Base-by-base conservation (phyloP, 2,113 vertebrate species). In the Colossoma macropomum region DNA sequence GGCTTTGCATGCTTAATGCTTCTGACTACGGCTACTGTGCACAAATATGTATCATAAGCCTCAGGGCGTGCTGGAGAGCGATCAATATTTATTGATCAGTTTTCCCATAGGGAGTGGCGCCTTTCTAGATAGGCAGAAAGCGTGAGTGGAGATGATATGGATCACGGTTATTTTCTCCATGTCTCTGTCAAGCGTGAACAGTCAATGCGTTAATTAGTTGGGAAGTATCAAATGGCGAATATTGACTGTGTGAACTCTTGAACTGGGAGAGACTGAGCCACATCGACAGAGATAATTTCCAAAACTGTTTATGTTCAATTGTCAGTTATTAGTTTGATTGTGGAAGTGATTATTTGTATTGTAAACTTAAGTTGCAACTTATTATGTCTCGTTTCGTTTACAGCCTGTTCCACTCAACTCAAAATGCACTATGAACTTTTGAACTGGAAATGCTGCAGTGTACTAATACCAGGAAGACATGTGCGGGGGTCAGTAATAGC, bases 121-220 rank as follows among this genome's bases (percentile, higher is more conserved):
- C 72, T 81, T 32, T 41, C 17, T 38, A 23, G 12, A 10, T 32
- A 16, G 27, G 62, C 62, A 12, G 60, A 60, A 69, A 34, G 70
- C 16, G 3, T 75, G 63, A 71, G 12, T 74, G 60, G 41, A 54
- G 69, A 75, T 77, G 74, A 68, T 75, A 75, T 86, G 71, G 59
- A 77, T 73, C 30, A 30, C 63, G 52, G 65, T 62, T 80, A 68
- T 52, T 60, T 63, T 81, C 62, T 86, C 69, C 27, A 65, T 81
- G 45, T 84, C 76, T 83, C 41, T 81, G n/a, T 76, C 41, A 32
- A 27, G 54, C 45, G 6, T 79, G 74, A 34, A 71, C 21, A 48
- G 71, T 87, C 82, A 7, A 82, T 86, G 50, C 30, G 34, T 80
- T 83, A 82, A 86, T 79, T 79, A 73, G 68, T 34, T 23, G 23